Conservation (phyloP, 2,113 vertebrate species). For the Dermatemys mawii region DNA sequence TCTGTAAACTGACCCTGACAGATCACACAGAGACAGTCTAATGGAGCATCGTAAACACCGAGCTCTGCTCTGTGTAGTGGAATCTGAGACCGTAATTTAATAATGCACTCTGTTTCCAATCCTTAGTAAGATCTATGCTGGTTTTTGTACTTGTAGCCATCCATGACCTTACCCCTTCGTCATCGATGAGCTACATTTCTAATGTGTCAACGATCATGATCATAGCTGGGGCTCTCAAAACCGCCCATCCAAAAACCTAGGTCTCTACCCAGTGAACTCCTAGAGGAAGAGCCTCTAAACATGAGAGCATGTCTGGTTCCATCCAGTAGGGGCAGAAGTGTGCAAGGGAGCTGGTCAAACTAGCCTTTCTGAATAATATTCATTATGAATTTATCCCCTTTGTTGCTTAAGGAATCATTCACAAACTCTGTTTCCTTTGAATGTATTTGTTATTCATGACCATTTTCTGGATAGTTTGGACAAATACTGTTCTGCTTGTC, state of each 20-base stretch:
- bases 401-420: background rate
- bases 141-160: background rate
- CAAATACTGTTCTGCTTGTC: background rate
- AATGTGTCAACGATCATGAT: background rate
- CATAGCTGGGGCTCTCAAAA: background rate
- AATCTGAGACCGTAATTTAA: conserved; percentile 17
- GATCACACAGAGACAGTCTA: fast-evolving
- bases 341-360: background rate
- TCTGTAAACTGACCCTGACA: conserved; percentile 1
- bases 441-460: background rate
- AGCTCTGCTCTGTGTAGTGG: background rate
- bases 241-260: background rate
- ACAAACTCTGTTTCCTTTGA: background rate
- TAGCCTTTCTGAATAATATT: fast-evolving
- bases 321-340: background rate
- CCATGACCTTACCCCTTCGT: fast-evolving
- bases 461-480: background rate
- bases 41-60: background rate
- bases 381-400: background rate
- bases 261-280: background rate
- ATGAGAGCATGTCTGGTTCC: background rate
- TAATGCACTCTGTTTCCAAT: background rate
- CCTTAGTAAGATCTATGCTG: background rate
- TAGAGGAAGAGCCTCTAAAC: background rate
- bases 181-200: background rate